Conservation (phyloP, 2,113 vertebrate species). For the Pachyramphus minor region DNA sequence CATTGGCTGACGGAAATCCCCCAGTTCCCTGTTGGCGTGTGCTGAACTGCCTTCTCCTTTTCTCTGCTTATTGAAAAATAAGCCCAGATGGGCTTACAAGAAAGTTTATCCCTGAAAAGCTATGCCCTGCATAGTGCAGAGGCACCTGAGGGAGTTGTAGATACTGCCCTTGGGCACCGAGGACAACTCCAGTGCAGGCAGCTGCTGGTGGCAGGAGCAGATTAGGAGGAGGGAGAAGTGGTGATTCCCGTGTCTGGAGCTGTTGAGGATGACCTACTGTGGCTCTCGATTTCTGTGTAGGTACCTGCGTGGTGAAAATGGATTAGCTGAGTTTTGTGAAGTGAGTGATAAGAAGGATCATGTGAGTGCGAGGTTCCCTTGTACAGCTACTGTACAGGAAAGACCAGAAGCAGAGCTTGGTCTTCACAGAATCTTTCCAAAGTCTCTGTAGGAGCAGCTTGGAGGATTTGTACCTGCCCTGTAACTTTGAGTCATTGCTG, state of each 20-base stretch:
- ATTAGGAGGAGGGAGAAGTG: background rate
- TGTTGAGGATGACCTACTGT: background rate
- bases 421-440: background rate
- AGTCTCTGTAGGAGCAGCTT: background rate
- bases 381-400: background rate
- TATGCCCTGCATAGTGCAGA: background rate
- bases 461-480: background rate
- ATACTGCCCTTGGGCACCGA: background rate
- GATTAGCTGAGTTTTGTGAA: background rate
- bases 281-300: background rate
- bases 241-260: background rate
- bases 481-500: background rate
- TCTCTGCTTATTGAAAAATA: background rate
- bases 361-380: background rate
- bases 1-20: background rate
- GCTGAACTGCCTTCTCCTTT: background rate
- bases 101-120: background rate
- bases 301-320: background rate
- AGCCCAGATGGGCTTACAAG: background rate
- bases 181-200: background rate
- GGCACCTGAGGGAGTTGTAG: background rate
- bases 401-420: background rate
- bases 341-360: background rate
- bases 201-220: background rate
- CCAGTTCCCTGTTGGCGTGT: background rate